phyloP scores from a whole-genome alignment of 1,140 invertebrate genomes.

The Cydia fagiglandana region DNA sequence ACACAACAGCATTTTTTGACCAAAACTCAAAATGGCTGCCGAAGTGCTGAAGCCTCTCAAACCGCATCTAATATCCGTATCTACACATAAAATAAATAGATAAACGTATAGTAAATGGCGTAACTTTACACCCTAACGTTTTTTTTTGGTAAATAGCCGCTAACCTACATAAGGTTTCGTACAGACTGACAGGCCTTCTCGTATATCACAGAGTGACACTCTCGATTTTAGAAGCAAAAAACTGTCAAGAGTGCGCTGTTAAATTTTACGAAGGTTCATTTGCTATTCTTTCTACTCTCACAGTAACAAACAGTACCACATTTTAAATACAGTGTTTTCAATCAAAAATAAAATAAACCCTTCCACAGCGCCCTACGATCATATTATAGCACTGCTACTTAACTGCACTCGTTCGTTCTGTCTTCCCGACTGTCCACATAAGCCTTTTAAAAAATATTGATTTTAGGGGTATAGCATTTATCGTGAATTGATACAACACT shows the following conservation, averaged over 20 bases:
- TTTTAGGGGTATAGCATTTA: too few species aligned
- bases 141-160: conserved; percentile 22
- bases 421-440: too few species aligned
- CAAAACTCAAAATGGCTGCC: too few species aligned
- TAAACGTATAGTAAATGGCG: conserved; percentile 17
- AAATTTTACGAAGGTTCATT: not conserved
- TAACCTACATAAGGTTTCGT: conserved; percentile 48
- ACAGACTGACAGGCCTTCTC: conserved; percentile 42
- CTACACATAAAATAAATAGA: not conserved
- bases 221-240: conserved; percentile 57
- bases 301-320: too few species aligned
- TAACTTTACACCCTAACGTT: conserved; percentile 31
- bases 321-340: too few species aligned
- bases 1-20: too few species aligned
- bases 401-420: too few species aligned
- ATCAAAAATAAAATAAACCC: too few species aligned
- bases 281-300: not conserved
- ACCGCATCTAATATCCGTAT: not conserved
- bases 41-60: not conserved
- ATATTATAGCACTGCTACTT: too few species aligned
- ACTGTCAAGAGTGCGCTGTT: not conserved
- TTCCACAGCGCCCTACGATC: too few species aligned
- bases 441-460: too few species aligned
- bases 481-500: too few species aligned
- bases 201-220: conserved; percentile 52